These are phyloP conservation scores for Sinohyriopsis cumingii DNA, from an alignment of 2,888 invertebrate species.

Conservation along the genomic window DNA sequence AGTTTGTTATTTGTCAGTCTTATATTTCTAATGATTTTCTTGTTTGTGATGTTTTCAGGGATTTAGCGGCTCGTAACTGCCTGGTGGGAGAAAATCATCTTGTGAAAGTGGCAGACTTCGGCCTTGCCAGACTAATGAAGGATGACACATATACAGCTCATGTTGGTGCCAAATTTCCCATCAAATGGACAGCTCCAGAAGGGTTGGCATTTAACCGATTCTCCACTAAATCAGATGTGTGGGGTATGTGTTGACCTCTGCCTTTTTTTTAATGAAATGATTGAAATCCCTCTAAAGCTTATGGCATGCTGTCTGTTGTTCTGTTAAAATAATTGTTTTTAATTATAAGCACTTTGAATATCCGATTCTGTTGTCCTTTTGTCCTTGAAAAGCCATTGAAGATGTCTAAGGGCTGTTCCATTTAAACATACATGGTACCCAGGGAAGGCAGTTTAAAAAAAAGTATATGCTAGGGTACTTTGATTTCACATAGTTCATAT, in stretches of 20 bases:
- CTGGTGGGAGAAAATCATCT: slow-evolving; percentile 97
- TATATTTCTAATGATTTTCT: neutral
- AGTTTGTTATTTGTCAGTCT: no score
- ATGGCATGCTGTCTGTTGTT: no score
- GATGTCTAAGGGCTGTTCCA: no score
- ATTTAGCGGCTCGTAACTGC: slow-evolving; percentile 99
- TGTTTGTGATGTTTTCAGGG: slow-evolving; percentile 76
- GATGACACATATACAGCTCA: slow-evolving; percentile 99
- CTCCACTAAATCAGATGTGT: slow-evolving; percentile 84
- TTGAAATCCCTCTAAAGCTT: neutral
- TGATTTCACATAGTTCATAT: no score
- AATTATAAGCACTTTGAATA: neutral
- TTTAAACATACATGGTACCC: no score
- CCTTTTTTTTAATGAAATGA: neutral
- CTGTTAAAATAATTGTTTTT: no score
- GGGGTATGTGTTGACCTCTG: slow-evolving; percentile 66
- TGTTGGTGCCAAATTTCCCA: slow-evolving; percentile 99
- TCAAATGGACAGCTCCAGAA: slow-evolving; percentile 99
- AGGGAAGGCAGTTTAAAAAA: no score
- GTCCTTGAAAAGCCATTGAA: no score
- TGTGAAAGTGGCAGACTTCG: slow-evolving; percentile 99
- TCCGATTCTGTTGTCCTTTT: no score
- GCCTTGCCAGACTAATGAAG: slow-evolving; percentile 95
- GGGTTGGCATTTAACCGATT: slow-evolving; percentile 99
- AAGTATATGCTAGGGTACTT: no score